Evolutionary conservation across 2,888 invertebrate genomes (phyloP).

Genomic region (Cecidostiba fungosa): DNA sequence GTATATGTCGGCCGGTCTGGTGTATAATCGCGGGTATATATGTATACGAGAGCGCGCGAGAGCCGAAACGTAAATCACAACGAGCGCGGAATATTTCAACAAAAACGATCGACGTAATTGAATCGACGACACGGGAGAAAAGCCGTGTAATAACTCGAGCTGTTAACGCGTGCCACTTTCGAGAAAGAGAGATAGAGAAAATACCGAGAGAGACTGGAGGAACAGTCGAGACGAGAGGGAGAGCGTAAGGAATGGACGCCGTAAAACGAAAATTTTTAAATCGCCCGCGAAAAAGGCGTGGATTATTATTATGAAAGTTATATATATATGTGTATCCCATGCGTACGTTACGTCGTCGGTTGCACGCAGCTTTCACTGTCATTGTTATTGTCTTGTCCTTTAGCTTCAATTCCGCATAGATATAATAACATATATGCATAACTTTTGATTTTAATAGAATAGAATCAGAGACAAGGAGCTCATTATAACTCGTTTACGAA

Average conservation of each 20-base stretch:
- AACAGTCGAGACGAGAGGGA: neutral
- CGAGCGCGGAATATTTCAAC: conserved; percentile 13
- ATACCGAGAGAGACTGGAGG: neutral
- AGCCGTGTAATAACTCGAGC: conserved; percentile 24
- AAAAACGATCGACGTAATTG: conserved; percentile 45
- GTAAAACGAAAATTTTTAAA: neutral
- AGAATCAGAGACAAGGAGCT: neutral
- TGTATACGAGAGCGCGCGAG: neutral
- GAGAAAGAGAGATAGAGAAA: neutral
- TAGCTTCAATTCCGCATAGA: neutral
- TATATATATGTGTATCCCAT: too few species aligned
- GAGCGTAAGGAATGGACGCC: neutral
- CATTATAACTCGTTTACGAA: neutral
- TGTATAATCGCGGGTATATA: neutral
- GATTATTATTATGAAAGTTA: conserved; percentile 23
- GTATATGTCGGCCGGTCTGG: neutral
- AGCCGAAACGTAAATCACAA: conserved; percentile 35
- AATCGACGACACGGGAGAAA: conserved; percentile 40
- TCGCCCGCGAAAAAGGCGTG: neutral
- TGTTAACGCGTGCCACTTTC: conserved; percentile 19
- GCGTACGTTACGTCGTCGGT: conserved; percentile 12
- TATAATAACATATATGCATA: conserved; percentile 4
- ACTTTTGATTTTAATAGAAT: neutral
- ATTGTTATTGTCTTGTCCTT: conserved; percentile 15
- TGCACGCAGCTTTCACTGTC: conserved; percentile 10